A percentile compares a stretch with the other conserved stretches of the same genome.
These are phyloP conservation scores for Masticophis lateralis DNA, from an alignment of 2,797 vertebrate genomes.

Conservation along the genomic window DNA sequence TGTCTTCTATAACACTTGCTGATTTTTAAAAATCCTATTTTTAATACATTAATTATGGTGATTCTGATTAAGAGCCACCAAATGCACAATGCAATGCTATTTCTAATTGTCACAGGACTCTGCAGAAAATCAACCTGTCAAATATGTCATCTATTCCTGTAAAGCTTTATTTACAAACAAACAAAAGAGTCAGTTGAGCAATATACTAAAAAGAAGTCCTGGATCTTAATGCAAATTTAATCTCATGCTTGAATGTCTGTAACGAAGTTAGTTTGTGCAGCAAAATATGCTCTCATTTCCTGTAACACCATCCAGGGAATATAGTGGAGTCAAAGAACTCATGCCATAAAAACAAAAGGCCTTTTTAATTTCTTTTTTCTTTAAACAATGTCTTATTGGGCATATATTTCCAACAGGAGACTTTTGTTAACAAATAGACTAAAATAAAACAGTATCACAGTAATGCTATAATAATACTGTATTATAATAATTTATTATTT, in stretches of 20 bases:
- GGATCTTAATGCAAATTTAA: background rate
- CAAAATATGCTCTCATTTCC: background rate
- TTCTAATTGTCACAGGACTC: background rate
- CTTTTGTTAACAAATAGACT: fast-evolving
- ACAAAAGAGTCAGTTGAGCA: background rate
- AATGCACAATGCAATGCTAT: background rate
- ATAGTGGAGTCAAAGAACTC: background rate
- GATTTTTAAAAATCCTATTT: background rate
- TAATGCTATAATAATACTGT: background rate
- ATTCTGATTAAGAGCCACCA: background rate
- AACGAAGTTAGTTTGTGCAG: background rate
- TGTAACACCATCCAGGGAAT: background rate
- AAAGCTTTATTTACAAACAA: background rate
- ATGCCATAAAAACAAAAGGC: background rate
- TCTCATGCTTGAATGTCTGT: background rate
- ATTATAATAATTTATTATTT: background rate
- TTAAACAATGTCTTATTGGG: background rate
- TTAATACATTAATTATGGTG: background rate
- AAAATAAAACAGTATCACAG: background rate
- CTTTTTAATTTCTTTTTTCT: background rate
- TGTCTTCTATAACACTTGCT: background rate
- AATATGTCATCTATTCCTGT: background rate
- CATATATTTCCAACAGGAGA: background rate
- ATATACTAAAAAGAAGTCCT: background rate
- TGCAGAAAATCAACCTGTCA: background rate